Conservation (phyloP, 1,140 invertebrate species). For the Solen grandis region DNA sequence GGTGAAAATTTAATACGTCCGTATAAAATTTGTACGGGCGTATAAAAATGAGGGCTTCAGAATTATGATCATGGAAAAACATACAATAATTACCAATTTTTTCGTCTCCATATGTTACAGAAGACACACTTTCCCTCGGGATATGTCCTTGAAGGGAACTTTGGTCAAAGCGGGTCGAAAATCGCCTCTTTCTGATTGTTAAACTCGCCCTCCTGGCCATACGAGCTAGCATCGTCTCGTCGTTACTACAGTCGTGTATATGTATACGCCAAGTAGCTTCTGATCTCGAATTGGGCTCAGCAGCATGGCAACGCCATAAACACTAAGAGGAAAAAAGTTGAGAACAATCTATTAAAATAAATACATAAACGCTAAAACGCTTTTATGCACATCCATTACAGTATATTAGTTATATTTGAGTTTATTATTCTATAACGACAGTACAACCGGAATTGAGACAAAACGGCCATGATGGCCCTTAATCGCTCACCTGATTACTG, state of each 20-base stretch:
- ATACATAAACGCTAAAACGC: too few species aligned
- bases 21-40: too few species aligned
- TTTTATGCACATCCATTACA: too few species aligned
- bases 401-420: too few species aligned
- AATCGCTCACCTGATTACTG: too few species aligned
- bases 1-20: too few species aligned
- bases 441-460: too few species aligned
- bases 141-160: conserved; percentile 59
- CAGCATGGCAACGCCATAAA: conserved; percentile 96
- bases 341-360: too few species aligned
- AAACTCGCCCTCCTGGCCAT: conserved; percentile 73
- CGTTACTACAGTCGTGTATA: conserved; percentile 72
- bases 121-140: conserved; percentile 63
- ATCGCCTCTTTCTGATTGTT: conserved; percentile 69
- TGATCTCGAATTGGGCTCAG: conserved; percentile 75
- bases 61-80: too few species aligned
- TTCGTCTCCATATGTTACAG: conserved; percentile 57
- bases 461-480: too few species aligned
- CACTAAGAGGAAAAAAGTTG: conserved; percentile 84
- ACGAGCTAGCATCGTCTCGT: conserved; percentile 62
- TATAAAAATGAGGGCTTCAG: too few species aligned
- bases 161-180: conserved; percentile 60
- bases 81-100: conserved; percentile 65
- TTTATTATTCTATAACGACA: too few species aligned
- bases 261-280: conserved; percentile 81